A percentile compares a stretch with the other conserved stretches of the same genome.
These are phyloP conservation scores for Acrobasis repandana DNA, from an alignment of 2,888 invertebrate genomes.

Conservation along the genomic window DNA sequence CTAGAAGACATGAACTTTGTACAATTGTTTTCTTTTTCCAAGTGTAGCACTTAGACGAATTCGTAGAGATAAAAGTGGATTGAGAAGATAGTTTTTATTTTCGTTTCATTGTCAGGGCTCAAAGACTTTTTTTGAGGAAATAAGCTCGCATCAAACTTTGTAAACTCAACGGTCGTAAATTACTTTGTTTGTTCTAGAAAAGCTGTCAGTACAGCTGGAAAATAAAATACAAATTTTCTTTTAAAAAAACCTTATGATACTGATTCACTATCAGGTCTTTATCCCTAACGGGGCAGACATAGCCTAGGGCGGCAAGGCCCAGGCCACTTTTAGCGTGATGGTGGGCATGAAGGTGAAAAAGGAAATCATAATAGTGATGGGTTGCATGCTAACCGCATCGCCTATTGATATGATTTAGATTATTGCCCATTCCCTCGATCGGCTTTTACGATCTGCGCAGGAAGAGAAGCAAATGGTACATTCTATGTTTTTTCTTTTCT, in stretches of 20 bases:
- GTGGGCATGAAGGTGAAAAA: no score
- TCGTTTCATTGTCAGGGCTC: conserved; percentile 21
- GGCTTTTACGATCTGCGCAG: no score
- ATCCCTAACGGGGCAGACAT: no score
- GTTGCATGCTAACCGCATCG: no score
- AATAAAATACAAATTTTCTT: background rate
- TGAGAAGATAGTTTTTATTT: conserved; percentile 24
- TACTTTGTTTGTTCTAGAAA: conserved; percentile 16
- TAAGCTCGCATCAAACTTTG: conserved; percentile 20
- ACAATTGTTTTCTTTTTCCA: conserved; percentile 72
- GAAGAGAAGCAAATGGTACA: no score
- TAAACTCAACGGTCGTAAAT: conserved; percentile 3
- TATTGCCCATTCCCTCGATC: no score
- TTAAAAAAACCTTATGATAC: background rate
- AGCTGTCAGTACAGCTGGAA: conserved; percentile 10
- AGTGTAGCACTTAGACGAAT: conserved; percentile 61
- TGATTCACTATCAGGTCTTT: no score
- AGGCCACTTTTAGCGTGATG: no score
- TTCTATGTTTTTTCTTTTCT: no score
- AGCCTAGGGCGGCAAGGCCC: no score
- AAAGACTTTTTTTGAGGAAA: conserved; percentile 21
- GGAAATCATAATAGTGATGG: no score
- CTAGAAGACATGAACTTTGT: conserved; percentile 65
- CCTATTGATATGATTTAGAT: no score
- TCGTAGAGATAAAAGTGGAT: conserved; percentile 44